Evolutionary conservation across 2,113 vertebrate species (phyloP).

Genomic region (Chionis minor): DNA sequence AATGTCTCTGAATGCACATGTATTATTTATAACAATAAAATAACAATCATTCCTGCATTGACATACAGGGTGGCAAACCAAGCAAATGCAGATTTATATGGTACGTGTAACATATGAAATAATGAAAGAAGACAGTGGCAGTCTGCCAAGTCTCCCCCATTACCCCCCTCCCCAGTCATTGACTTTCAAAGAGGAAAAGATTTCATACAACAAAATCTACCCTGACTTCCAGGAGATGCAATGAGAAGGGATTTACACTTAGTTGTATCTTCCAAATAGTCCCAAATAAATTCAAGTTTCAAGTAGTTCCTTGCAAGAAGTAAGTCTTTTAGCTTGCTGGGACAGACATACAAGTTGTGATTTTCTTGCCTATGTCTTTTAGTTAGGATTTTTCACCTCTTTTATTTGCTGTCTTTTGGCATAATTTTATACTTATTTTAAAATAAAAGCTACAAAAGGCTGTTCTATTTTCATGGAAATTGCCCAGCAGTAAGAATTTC

Average conservation of each 20-base stretch:
- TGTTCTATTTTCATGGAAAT: conserved; percentile 77
- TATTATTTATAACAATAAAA: conserved; percentile 55
- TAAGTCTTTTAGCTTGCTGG: neutral
- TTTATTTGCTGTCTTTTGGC: conserved; percentile 59
- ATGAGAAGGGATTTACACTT: conserved; percentile 9
- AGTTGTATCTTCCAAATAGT: neutral
- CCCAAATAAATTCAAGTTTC: conserved; percentile 23
- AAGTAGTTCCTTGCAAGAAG: neutral
- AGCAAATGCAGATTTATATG: conserved; percentile 52
- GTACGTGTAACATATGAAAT: conserved; percentile 63
- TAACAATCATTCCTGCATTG: neutral
- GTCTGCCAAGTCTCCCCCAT: conserved; percentile 57
- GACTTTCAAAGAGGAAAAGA: conserved; percentile 80
- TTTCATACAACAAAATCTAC: conserved; percentile 73
- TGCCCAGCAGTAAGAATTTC: conserved; percentile 67
- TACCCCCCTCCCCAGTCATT: conserved; percentile 63
- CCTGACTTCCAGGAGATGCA: conserved; percentile 66
- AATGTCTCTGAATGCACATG: conserved; percentile 2
- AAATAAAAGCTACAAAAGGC: conserved; percentile 63
- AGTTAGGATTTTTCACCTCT: conserved; percentile 50
- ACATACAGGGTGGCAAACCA: conserved; percentile 23
- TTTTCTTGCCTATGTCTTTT: conserved; percentile 31
- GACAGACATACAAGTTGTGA: neutral
- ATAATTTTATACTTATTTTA: conserved; percentile 71
- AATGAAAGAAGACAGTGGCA: conserved; percentile 65